phyloP scores from a whole-genome alignment of 2,113 vertebrate genomes.

The Cyprinodon brontotheroides region DNA sequence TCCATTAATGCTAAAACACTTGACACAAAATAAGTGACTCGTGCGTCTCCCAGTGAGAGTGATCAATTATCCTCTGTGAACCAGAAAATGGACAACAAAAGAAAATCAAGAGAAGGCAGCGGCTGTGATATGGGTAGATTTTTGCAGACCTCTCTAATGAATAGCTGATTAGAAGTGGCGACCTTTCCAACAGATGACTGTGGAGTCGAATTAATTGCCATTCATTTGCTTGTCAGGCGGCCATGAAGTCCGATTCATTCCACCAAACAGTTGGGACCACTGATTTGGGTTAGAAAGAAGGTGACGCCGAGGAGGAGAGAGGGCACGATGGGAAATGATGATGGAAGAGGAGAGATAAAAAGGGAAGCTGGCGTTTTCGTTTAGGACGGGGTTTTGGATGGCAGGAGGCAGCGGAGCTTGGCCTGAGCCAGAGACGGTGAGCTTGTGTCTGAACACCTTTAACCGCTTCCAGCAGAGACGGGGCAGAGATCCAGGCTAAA shows the following conservation, averaged over 20 bases:
- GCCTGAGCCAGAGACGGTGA: constrained; percentile 29
- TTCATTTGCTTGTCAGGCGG: constrained; percentile 51
- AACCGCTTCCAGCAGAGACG: constrained; percentile 43
- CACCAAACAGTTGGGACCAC: constrained; percentile 63
- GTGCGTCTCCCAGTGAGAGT: constrained; percentile 60
- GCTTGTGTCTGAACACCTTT: constrained; percentile 52
- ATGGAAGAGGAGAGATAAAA: constrained; percentile 70
- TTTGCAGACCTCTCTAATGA: constrained; percentile 70
- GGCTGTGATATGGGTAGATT: constrained; percentile 60
- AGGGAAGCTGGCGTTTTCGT: constrained; percentile 61
- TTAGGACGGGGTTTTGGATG: constrained; percentile 56
- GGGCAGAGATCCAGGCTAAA: constrained; percentile 24
- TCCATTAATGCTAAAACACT: constrained; percentile 51
- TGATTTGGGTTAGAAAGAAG: constrained; percentile 57
- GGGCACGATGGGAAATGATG: constrained; percentile 65
- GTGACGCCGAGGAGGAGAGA: constrained; percentile 43
- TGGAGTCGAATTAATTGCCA: constrained; percentile 67
- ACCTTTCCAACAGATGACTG: constrained; percentile 62
- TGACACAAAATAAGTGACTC: constrained; percentile 72
- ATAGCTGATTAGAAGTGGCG: constrained; percentile 63
- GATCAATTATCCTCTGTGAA: constrained; percentile 66
- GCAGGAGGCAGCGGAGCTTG: constrained; percentile 49
- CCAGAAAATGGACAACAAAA: constrained; percentile 60
- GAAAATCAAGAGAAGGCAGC: constrained; percentile 48
- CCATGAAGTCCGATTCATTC: constrained; percentile 65